Conservation (phyloP, 2,797 vertebrate genomes). For the Pipistrellus pygmaeus region DNA sequence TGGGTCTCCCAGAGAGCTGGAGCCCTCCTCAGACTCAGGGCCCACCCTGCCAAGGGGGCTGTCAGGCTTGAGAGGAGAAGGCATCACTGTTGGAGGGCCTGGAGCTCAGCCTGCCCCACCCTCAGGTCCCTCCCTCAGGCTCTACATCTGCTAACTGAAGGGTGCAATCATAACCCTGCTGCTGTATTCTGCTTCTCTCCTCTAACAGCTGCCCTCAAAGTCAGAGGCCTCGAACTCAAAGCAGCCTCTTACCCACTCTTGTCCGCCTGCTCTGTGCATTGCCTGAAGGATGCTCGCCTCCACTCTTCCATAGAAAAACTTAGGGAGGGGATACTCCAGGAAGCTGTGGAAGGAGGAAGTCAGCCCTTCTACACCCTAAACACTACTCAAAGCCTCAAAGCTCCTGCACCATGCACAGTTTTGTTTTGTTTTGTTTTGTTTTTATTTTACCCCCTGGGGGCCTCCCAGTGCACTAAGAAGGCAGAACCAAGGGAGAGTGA, state of each 20-base stretch:
- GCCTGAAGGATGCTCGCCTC: rapidly evolving
- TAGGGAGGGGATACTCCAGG: neutral
- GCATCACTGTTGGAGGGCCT: rapidly evolving
- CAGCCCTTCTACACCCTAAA: neutral
- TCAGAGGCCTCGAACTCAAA: neutral
- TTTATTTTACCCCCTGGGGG: neutral
- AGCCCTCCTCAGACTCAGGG: neutral
- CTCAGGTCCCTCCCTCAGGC: neutral
- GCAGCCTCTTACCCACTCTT: neutral
- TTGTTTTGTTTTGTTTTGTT: too few relatives aligned
- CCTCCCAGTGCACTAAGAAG: neutral
- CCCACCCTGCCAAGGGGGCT: neutral
- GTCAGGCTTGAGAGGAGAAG: neutral
- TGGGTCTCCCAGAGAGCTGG: neutral
- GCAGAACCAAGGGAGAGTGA: neutral
- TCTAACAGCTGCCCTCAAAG: neutral
- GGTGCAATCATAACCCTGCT: neutral
- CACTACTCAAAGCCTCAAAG: neutral
- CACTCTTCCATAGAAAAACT: neutral
- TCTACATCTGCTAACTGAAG: neutral
- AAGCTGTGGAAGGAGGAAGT: neutral
- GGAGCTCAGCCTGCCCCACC: too few relatives aligned
- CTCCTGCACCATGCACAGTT: neutral
- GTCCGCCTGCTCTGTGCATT: rapidly evolving
- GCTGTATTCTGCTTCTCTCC: neutral